phyloP scores from a whole-genome alignment of 2,888 invertebrate species.

The Cenopis cana region DNA sequence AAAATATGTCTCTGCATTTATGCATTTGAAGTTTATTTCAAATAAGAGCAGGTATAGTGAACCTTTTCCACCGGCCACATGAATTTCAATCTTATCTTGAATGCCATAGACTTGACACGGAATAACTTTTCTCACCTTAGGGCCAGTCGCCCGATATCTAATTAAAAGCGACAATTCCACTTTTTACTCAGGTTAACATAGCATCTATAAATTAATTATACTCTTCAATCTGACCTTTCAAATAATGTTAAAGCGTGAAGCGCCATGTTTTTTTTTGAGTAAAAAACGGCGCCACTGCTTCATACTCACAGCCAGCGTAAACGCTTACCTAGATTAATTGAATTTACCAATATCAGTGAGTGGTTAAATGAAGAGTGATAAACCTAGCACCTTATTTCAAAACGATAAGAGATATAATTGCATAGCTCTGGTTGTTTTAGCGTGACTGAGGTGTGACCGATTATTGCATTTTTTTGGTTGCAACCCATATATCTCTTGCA shows the following conservation, averaged over 20 bases:
- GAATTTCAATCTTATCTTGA: no score
- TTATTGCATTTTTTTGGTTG: slow-evolving; percentile 6
- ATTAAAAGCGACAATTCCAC: background rate
- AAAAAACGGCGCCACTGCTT: slow-evolving; percentile 24
- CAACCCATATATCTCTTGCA: slow-evolving; percentile 4
- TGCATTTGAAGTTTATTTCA: background rate
- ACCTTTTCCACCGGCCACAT: no score
- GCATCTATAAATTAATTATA: slow-evolving; percentile 12
- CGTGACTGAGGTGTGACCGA: slow-evolving; percentile 3
- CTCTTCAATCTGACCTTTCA: slow-evolving; percentile 25
- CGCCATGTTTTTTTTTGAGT: slow-evolving; percentile 6
- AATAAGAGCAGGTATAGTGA: background rate
- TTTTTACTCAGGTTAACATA: slow-evolving; percentile 1
- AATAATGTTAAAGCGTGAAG: slow-evolving; percentile 9
- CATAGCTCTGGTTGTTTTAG: background rate
- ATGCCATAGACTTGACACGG: no score
- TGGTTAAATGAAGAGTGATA: background rate
- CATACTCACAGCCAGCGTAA: slow-evolving; percentile 10
- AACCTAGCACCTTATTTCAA: background rate
- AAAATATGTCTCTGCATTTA: background rate
- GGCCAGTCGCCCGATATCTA: background rate
- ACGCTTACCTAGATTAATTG: slow-evolving; percentile 19
- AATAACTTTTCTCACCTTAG: no score
- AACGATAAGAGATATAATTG: background rate
- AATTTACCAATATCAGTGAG: slow-evolving; percentile 12